Evolutionary conservation across 30 jellyfish, hydroid and myxozoan species (phyloP), one percentile per base, ranked within the genome.

Genomic region (Aurelia coerulea): DNA sequence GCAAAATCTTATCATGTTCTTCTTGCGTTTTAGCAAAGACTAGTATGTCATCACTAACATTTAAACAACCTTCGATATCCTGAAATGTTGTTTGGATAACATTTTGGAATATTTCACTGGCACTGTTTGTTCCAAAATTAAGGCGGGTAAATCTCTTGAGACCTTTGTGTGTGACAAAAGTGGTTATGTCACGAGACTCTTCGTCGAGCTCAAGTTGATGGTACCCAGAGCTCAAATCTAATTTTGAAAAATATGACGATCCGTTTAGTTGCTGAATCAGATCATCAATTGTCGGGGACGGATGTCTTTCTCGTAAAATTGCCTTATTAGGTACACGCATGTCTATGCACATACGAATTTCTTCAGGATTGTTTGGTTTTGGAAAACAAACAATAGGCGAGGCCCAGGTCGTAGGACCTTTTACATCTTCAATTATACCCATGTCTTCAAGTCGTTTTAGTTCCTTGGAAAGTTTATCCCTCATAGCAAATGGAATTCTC

Each of bases 291-390:
- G 29, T 60, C 8, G 69, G 69, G 69, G 31, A 17, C 29, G 52
- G 81, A 12, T 67, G 73, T 41, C 54, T 71, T 80, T 62, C 81
- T 19, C 93, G 84, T 52, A 58, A 41, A 62, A 80, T 90, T 63
- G 84, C 84, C 33, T 60, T 90, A 74, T 90, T 90, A 1, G 87
- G 76, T 39, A 58, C 29, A 33, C 92, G 83, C 72, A 92, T 92
- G 90, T 89, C 97, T 50, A 83, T 66, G 79, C 96, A 89, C 39
- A 90, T 51, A 41, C 92, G 41, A 18, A 90, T 76, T 63, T 83
- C 74, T 63, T 65, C 90, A 2, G 76, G 9, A 49, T 65, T 19
- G 37, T 74, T 39, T 8, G 84, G 84, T 23, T 74, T 74, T 15
- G 73, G 70, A 41, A 74, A 17, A 51, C 52, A 33, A 53, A 74